Base-by-base conservation (phyloP, 2,888 invertebrate genomes). In the Brachylomia viminalis region DNA sequence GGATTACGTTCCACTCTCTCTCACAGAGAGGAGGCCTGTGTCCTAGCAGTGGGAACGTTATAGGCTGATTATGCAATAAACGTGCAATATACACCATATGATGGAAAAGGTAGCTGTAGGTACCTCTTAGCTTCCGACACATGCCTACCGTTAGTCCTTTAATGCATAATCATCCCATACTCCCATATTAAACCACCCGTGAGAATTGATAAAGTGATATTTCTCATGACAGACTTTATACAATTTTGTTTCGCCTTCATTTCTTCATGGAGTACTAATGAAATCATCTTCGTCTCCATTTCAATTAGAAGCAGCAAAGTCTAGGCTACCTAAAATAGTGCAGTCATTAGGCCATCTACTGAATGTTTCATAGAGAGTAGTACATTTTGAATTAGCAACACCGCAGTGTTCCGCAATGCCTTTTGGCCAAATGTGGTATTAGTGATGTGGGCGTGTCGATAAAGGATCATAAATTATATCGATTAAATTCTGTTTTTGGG, bases 351-450 rank as follows among this genome's bases (percentile, higher is more conserved):
- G 77, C 65, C 75, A 82, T 72, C 83, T 79, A 86, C 90, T 93
- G 88, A 91, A 93, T 94, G 92, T 91, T 94, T 93, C 90, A 94
- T 93, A 87, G 87, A 88, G 86, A 89, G 93, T 93, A 93, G 93
- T 93, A 93, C 75, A 94, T 94, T 94, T 91, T 83, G 87, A 93
- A 94, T 94, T 94, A 92, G 91, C 91, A 88, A 90, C 90, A 85
- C 81, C 82, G 91, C 90, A 89, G 86, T 89, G 86, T 87, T 88
- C 92, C 90, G 94, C 92, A 93, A 89, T 91, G 92, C 87, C 88
- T 92, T 87, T 92, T 91, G 91, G 92, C 88, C 87, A 90, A 88
- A 88, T 86, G 85, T 92, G 83, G 79, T 42, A 2, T 11, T 91
- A 94, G 93, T 76, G 93, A 83, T 84, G 91, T 74, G 73, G 23